Conservation (phyloP, 2,113 vertebrate species). For the Dicentrarchus labrax region DNA sequence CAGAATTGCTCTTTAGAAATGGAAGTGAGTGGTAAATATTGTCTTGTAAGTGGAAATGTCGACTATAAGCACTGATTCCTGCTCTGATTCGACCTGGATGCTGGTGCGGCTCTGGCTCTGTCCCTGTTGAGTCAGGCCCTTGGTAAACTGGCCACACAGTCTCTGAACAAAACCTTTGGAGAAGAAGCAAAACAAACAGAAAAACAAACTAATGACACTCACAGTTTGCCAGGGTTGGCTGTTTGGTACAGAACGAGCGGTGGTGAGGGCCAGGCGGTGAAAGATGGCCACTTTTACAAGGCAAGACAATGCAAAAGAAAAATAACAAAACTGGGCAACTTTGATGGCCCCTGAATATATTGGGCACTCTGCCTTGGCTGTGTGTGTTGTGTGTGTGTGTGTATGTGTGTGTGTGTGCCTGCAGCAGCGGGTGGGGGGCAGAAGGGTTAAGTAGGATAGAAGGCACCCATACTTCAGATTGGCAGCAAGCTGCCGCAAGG, state of each 20-base stretch:
- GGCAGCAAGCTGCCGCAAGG: conserved; percentile 99
- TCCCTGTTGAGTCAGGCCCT: conserved; percentile 43
- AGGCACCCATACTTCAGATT: conserved; percentile 99
- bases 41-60: background rate
- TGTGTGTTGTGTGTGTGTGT: conserved; percentile 79
- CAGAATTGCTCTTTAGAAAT: background rate
- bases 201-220: conserved; percentile 90
- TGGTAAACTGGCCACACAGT: conserved; percentile 87
- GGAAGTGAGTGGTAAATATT: background rate
- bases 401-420: conserved; percentile 83
- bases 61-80: background rate
- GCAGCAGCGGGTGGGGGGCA: conserved; percentile 94
- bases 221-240: conserved; percentile 76
- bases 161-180: conserved; percentile 83
- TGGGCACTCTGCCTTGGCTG: conserved; percentile 92
- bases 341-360: conserved; percentile 99
- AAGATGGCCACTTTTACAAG: conserved; percentile 98
- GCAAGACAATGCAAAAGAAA: conserved; percentile 98
- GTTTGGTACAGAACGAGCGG: conserved; percentile 68
- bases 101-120: background rate
- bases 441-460: conserved; percentile 99
- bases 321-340: conserved; percentile 99
- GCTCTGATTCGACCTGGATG: background rate
- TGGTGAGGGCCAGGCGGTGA: conserved; percentile 92
- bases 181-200: conserved; percentile 77